Evolutionary conservation across 2,888 invertebrate species (phyloP).

Genomic region (Proisotoma minuta): DNA sequence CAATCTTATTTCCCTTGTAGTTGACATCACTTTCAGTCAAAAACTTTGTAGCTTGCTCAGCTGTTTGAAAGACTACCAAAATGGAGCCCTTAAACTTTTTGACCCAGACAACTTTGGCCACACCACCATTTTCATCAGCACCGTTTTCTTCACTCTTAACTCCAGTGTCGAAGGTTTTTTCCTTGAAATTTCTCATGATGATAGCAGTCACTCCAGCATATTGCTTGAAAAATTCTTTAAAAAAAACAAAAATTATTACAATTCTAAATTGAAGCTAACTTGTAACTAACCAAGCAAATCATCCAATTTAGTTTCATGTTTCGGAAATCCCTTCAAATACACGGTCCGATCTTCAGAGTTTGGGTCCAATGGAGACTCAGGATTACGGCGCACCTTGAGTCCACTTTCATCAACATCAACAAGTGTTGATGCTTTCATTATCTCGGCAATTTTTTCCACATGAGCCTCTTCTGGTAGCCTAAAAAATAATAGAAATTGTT

Average conservation of each 20-base stretch:
- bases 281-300: constrained; percentile 57
- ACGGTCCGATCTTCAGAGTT: constrained; percentile 75
- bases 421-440: constrained; percentile 31
- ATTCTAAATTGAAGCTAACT: background rate
- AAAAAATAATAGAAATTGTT: background rate
- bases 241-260: constrained; percentile 5
- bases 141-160: background rate
- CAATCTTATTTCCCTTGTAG: constrained; percentile 49
- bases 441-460: constrained; percentile 23
- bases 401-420: constrained; percentile 62
- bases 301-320: constrained; percentile 60
- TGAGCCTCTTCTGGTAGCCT: constrained; percentile 27
- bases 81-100: constrained; percentile 80
- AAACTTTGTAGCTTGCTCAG: constrained; percentile 75
- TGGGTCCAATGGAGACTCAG: constrained; percentile 69
- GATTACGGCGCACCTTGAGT: constrained; percentile 68
- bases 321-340: constrained; percentile 82
- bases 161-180: constrained; percentile 54
- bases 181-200: constrained; percentile 57
- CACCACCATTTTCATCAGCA: constrained; percentile 1
- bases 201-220: constrained; percentile 67
- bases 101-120: constrained; percentile 17
- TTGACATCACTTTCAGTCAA: constrained; percentile 64
- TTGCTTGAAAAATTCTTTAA: constrained; percentile 60
- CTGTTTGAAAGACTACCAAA: constrained; percentile 76